Percentiles rank a stretch among this genome's conserved stretches.
Evolutionary conservation across 1,140 invertebrate species (phyloP).

Genomic region (Adoxophyes honmai): DNA sequence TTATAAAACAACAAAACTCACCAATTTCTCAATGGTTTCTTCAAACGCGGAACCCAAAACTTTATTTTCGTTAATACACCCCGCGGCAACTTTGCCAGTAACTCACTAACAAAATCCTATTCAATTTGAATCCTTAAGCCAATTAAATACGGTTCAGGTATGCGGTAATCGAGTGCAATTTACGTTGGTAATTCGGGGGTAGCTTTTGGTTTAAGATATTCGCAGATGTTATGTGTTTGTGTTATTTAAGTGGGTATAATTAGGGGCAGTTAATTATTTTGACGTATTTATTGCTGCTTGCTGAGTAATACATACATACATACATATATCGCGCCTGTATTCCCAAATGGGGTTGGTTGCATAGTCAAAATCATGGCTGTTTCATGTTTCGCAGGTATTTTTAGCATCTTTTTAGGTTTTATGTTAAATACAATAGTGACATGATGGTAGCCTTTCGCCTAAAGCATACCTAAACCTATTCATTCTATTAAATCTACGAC

Average conservation of each 20-base stretch:
- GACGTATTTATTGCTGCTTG: neutral
- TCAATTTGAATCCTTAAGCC: neutral
- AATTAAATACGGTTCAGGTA: neutral
- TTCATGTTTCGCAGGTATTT: too few species aligned
- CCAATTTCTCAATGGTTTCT: too few species aligned
- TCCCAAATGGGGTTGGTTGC: too few species aligned
- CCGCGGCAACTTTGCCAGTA: slow-evolving; percentile 19
- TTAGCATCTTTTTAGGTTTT: too few species aligned
- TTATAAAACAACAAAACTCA: too few species aligned
- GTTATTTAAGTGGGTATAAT: slow-evolving; percentile 1
- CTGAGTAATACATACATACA: too few species aligned
- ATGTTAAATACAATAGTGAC: too few species aligned
- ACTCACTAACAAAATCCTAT: neutral
- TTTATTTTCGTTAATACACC: slow-evolving; percentile 22
- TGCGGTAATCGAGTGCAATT: neutral
- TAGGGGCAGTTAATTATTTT: neutral
- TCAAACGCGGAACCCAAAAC: slow-evolving; percentile 10
- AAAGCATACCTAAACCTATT: too few species aligned
- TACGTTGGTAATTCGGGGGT: neutral
- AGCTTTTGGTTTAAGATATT: neutral
- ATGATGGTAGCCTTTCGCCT: too few species aligned
- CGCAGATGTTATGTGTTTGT: slow-evolving; percentile 4
- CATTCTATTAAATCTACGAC: too few species aligned
- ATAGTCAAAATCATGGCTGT: too few species aligned
- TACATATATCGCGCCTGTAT: too few species aligned